Evolutionary conservation across 2,888 invertebrate species (phyloP).

Genomic region (Machimus atricapillus): DNA sequence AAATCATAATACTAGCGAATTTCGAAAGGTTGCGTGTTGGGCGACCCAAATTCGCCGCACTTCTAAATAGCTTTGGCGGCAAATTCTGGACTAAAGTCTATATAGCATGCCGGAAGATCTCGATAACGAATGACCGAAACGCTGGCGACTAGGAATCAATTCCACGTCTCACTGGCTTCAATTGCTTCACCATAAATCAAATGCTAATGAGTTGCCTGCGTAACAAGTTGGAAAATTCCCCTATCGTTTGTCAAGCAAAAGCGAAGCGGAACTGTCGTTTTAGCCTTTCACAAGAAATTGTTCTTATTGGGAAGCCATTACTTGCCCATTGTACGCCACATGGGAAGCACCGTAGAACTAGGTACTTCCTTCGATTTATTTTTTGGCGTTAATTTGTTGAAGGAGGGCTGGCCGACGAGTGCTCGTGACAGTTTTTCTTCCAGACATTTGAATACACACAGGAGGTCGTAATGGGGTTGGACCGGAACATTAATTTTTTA

Average conservation of each 20-base stretch:
- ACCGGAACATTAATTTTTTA: not conserved
- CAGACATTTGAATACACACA: not conserved
- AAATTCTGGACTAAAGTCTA: slow-evolving; percentile 9
- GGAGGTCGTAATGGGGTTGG: not conserved
- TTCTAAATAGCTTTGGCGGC: not conserved
- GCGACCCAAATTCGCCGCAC: not conserved
- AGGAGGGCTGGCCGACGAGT: not conserved
- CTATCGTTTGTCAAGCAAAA: slow-evolving; percentile 41
- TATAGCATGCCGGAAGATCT: slow-evolving; percentile 43
- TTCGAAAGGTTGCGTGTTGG: not conserved
- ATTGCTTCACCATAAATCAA: slow-evolving; percentile 43
- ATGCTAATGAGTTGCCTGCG: slow-evolving; percentile 44
- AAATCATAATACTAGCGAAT: not conserved
- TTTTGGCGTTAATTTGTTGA: slow-evolving; percentile 28
- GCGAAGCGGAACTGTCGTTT: slow-evolving; percentile 39
- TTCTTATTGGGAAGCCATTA: slow-evolving; percentile 37
- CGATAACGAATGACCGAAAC: slow-evolving; percentile 45
- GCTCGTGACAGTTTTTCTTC: slow-evolving; percentile 5
- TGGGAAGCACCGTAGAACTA: slow-evolving; percentile 10
- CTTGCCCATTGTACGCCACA: not conserved
- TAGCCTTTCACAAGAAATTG: slow-evolving; percentile 13
- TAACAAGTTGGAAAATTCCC: slow-evolving; percentile 39
- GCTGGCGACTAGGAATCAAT: slow-evolving; percentile 44
- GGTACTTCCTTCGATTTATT: slow-evolving; percentile 19
- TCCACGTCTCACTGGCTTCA: slow-evolving; percentile 45